Conservation (phyloP, 2,797 vertebrate species). For the Tenualosa ilisha region DNA sequence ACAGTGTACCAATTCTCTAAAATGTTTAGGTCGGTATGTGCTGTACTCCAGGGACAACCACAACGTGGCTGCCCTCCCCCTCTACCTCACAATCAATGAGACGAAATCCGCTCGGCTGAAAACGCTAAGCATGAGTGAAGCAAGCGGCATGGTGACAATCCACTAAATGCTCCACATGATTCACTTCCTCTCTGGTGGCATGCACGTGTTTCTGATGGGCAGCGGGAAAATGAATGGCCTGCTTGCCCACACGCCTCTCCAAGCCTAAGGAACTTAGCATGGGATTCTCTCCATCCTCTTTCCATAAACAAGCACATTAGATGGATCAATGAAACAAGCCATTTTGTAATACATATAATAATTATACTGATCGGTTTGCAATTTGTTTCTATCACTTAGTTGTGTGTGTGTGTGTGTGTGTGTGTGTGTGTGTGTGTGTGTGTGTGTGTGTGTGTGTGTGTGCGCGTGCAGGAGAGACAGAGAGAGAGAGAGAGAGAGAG, state of each 20-base stretch:
- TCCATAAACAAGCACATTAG: neutral
- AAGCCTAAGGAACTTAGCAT: slow-evolving; percentile 52
- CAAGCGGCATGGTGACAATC: too few relatives aligned
- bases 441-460: neutral
- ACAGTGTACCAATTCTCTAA: too few relatives aligned
- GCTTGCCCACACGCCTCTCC: slow-evolving; percentile 25
- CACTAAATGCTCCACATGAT: neutral
- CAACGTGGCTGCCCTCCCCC: neutral
- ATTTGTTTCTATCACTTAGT: neutral
- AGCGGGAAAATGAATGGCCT: neutral
- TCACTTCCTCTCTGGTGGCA: neutral
- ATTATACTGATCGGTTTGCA: neutral
- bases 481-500: too few relatives aligned
- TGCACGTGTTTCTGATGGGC: neutral
- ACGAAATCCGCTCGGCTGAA: neutral
- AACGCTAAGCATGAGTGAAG: neutral
- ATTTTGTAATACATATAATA: neutral
- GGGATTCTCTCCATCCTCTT: neutral
- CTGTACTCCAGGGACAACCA: too few relatives aligned
- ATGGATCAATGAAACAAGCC: neutral
- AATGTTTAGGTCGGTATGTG: neutral
- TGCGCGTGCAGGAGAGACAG: neutral
- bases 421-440: neutral
- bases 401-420: neutral
- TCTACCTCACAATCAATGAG: neutral